Base-by-base conservation (phyloP, 2,113 vertebrate species). In the Corvus hawaiiensis region DNA sequence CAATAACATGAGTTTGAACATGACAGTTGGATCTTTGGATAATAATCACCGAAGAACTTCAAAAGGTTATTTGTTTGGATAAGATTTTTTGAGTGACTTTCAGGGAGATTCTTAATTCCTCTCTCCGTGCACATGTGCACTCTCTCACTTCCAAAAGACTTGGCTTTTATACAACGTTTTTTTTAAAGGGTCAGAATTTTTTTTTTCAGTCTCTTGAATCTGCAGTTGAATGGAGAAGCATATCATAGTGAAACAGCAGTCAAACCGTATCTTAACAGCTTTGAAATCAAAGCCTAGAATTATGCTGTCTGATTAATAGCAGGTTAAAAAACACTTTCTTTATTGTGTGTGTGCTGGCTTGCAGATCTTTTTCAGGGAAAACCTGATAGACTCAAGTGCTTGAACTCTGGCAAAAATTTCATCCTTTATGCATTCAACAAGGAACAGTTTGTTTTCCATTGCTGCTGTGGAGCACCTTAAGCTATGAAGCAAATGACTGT, bases 221-320 rank as follows among this genome's bases (percentile, higher is more conserved):
- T 77, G 59, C 18, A 61, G 33, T 52, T 75, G 32, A 90, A 44
- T 39, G 44, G 52, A 89, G 73, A 92, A 69, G 33, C 16, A 28
- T 73, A 62, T 80, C 8, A 7, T 35, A 48, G 37, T 67, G 48
- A 74, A 91, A 75, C 3, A 4, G 56, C 76, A 72, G 76, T 75
- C 85, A 77, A 55, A 52, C 33, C 0, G 0, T 83, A 66, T 72
- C 86, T 82, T 89, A 87, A 68, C 49, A 84, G 62, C 69, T 87
- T 87, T 92, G 80, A 93, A 93, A 92, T 91, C 79, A 92, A 96
- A 92, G 69, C 37, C 49, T 54, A 12, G 62, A 43, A 61, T 89
- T 92, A 76, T 89, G 69, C 76, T 90, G 64, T 64, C 86, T 89
- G 71, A 87, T 84, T 87, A 94, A 82, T 22, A 84, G 76, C 73